phyloP scores from a whole-genome alignment of 2,113 vertebrate species.

The Pogonocichla stellata region DNA sequence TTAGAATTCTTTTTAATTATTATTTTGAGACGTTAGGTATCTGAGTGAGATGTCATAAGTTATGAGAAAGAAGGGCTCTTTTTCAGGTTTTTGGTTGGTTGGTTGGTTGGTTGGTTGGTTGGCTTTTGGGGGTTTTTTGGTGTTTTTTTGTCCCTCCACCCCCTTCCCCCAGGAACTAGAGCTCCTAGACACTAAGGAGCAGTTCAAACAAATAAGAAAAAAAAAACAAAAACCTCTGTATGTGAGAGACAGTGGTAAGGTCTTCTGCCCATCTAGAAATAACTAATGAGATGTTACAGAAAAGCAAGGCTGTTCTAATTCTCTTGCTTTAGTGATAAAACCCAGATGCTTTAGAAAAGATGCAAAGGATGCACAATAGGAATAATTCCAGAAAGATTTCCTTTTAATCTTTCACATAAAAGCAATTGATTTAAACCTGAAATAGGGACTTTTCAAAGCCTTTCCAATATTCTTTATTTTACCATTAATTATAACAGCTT shows the following conservation, averaged over 20 bases:
- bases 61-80: not conserved
- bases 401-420: not conserved
- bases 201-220: not conserved
- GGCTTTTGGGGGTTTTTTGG: no score
- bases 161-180: not conserved
- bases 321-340: not conserved
- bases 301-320: not conserved
- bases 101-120: no score
- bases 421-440: not conserved
- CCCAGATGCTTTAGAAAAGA: not conserved
- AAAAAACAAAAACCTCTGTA: not conserved
- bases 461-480: not conserved
- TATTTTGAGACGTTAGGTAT: not conserved
- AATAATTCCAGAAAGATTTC: not conserved
- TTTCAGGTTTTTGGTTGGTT: not conserved
- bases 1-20: no score
- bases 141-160: rapidly evolving
- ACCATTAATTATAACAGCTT: not conserved
- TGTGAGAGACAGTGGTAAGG: not conserved
- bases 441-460: not conserved
- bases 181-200: not conserved
- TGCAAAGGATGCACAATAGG: not conserved
- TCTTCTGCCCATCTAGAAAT: not conserved
- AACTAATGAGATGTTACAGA: not conserved
- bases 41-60: rapidly evolving